These are phyloP conservation scores for Nezara viridula DNA, from an alignment of 2,888 invertebrate species.

Conservation along the genomic window DNA sequence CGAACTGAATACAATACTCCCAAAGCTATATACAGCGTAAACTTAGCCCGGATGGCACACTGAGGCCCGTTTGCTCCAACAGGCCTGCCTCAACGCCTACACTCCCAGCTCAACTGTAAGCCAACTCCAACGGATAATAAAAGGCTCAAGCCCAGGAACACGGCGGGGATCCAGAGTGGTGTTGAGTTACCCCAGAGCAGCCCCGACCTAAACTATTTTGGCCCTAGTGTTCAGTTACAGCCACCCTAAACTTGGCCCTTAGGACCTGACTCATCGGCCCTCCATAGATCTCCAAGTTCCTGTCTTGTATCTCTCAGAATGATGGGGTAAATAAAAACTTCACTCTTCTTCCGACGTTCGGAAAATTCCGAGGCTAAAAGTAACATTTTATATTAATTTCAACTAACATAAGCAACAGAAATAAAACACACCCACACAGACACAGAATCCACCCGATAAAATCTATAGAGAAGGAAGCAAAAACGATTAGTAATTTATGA, in stretches of 20 bases:
- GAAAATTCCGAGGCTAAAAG: not conserved
- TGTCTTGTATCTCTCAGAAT: not conserved
- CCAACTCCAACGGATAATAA: not conserved
- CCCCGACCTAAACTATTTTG: conserved; percentile 15
- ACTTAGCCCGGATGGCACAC: too few relatives aligned
- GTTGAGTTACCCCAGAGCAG: not conserved
- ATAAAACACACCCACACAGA: too few relatives aligned
- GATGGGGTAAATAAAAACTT: not conserved
- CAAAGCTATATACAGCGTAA: too few relatives aligned
- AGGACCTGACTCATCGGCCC: not conserved
- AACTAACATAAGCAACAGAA: not conserved
- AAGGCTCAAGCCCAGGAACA: not conserved
- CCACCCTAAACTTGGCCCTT: conserved; percentile 9
- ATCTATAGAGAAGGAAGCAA: too few relatives aligned
- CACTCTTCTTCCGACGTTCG: not conserved
- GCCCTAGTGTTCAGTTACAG: conserved; percentile 27
- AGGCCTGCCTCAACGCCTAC: not conserved
- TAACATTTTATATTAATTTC: not conserved
- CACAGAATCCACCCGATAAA: too few relatives aligned
- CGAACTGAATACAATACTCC: too few relatives aligned
- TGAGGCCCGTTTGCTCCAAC: not conserved
- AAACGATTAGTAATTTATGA: too few relatives aligned
- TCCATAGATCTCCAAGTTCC: not conserved
- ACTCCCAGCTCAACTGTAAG: conserved; percentile 12
- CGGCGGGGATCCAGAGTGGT: not conserved